Base-by-base conservation (phyloP, 92 coral and sea anemone species). In the Plumapathes pennacea region DNA sequence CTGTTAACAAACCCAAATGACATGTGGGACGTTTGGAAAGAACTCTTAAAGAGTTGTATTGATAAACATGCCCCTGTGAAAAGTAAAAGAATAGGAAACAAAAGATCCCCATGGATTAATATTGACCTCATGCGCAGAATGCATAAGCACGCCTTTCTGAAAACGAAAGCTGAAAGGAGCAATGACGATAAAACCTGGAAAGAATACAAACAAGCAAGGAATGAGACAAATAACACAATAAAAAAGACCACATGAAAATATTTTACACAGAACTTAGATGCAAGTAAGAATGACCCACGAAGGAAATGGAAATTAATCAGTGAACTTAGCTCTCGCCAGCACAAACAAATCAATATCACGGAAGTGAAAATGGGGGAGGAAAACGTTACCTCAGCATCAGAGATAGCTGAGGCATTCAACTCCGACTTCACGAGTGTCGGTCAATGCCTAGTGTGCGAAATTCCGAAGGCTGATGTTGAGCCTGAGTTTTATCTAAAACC, bases 11-110 rank as follows among this genome's bases (percentile, higher is more conserved):
- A 47, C 58, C 71, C 42, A 32, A 63, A 72, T 34, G 64, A 41
- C 40, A 72, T 72, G 71, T 72, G 80, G 80, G 70, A 60, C 33
- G 47, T 47, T 29, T 72, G 70, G 63, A 72, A 61, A 41, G 47
- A 26, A 13, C 64, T 71, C n/a, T n/a, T n/a, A n/a, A n/a, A n/a
- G n/a, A 44, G 50, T 24, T 44, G 50, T 15, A 17, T 44, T 6
- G 50, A 44, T 15, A 44, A 44, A 15, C 50, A 44, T 15, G 50
- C 50, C 19, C 50, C 50, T 13, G 18, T 36, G 10, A 9, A n/a
- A 9, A 9, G 41, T 36, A 44, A 44, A 44, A 6, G 50, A 44
- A 44, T 15, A 44, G 17, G 50, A 15, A 15, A 44, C 7, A 44
- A 15, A 44, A 44, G 50, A 6, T 44, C 50, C 19, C 50, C 50